phyloP scores from a whole-genome alignment of 2,797 vertebrate species.

The Pangasius macronema region DNA sequence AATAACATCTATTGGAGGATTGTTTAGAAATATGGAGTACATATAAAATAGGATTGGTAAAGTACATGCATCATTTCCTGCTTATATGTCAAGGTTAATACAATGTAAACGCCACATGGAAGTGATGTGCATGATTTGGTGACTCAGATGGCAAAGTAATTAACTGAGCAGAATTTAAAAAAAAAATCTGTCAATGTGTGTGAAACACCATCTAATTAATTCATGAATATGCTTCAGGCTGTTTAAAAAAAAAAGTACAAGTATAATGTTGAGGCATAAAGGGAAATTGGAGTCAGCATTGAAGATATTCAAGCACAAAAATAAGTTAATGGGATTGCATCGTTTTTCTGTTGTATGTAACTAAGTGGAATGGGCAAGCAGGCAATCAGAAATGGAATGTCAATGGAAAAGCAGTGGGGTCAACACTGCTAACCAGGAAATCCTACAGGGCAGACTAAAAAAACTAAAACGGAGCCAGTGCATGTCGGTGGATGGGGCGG shows the following conservation, averaged over 20 bases:
- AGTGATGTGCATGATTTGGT: not conserved
- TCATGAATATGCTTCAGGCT: not conserved
- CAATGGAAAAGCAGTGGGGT: too few relatives aligned
- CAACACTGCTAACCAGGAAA: not conserved
- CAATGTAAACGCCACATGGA: not conserved
- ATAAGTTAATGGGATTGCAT: not conserved
- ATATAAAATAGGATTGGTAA: not conserved
- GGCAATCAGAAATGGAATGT: not conserved
- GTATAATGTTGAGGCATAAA: not conserved
- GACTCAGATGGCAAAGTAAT: not conserved
- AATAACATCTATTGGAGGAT: not conserved
- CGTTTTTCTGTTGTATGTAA: not conserved
- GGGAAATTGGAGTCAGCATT: not conserved
- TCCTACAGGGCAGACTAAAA: not conserved
- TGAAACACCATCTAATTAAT: not conserved
- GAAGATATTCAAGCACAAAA: constrained; percentile 16
- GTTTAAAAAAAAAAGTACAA: not conserved
- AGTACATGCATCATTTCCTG: not conserved
- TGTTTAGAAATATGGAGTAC: not conserved
- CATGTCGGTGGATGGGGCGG: not conserved
- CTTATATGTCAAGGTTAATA: not conserved
- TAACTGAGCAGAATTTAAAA: not conserved
- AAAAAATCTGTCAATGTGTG: not conserved
- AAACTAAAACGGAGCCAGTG: not conserved
- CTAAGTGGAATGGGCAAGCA: not conserved